Percentiles rank a stretch among this genome's conserved stretches.
Evolutionary conservation across 2,113 vertebrate species (phyloP).

Genomic region (Salvelinus alpinus): DNA sequence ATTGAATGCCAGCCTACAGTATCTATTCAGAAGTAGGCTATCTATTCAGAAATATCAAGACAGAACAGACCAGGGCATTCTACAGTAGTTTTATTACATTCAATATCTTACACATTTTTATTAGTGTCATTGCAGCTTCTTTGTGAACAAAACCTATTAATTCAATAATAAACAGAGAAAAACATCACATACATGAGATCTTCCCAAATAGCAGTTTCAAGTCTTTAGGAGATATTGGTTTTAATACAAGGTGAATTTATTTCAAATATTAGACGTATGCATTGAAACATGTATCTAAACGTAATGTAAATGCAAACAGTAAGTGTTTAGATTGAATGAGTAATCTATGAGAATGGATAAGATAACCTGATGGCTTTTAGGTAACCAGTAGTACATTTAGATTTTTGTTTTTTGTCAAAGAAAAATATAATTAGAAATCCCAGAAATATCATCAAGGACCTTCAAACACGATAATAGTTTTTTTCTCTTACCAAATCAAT

Average conservation of each 20-base stretch:
- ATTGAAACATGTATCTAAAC: slow-evolving; percentile 24
- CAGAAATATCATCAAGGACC: slow-evolving; percentile 7
- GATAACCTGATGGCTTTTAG: slow-evolving; percentile 8
- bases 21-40: not conserved
- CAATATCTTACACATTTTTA: slow-evolving; percentile 44
- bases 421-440: not conserved
- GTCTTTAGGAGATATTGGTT: slow-evolving; percentile 33
- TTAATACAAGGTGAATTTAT: slow-evolving; percentile 9
- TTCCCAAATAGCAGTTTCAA: slow-evolving; percentile 50
- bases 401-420: not conserved
- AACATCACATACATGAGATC: slow-evolving; percentile 58
- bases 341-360: too few species aligned
- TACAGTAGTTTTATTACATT: not conserved
- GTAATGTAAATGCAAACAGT: too few species aligned
- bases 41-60: not conserved
- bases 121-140: slow-evolving; percentile 46
- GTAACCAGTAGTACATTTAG: slow-evolving; percentile 34
- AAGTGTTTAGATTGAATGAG: too few species aligned
- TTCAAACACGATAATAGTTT: slow-evolving; percentile 15
- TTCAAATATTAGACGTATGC: slow-evolving; percentile 10
- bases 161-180: slow-evolving; percentile 38
- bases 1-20: too few species aligned
- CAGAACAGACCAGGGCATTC: slow-evolving; percentile 26
- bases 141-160: slow-evolving; percentile 43
- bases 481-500: slow-evolving; percentile 30